Evolutionary conservation across 30 jellyfish, hydroid and myxozoan genomes (phyloP).

Genomic region (Hydra vulgaris): DNA sequence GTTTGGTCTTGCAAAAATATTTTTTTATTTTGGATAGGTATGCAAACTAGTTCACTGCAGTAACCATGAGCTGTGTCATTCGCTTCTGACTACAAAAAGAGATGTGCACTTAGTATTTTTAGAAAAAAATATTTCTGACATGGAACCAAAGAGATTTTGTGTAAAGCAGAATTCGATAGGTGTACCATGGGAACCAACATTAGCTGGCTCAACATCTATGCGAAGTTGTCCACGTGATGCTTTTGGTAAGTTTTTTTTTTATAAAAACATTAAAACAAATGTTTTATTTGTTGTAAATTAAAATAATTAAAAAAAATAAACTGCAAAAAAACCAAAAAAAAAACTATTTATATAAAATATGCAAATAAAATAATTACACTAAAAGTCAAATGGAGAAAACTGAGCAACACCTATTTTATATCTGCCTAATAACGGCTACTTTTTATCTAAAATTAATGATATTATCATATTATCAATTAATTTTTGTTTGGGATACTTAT

Average conservation of each 20-base stretch:
- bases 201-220: slow-evolving; percentile 53
- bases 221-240: slow-evolving; percentile 94
- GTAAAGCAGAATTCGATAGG: slow-evolving; percentile 65
- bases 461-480: no score
- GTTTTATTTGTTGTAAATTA: no score
- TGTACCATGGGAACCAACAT: slow-evolving; percentile 62
- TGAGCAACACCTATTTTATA: no score
- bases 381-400: no score
- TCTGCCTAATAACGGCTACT: no score
- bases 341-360: no score
- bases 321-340: no score
- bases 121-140: slow-evolving; percentile 14
- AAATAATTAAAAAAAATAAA: no score
- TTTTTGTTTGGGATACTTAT: no score
- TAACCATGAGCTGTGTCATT: slow-evolving; percentile 44
- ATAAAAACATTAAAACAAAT: background rate
- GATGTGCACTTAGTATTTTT: slow-evolving; percentile 44
- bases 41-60: slow-evolving; percentile 78
- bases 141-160: slow-evolving; percentile 37
- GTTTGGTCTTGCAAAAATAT: background rate
- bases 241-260: slow-evolving; percentile 27
- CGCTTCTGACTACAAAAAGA: slow-evolving; percentile 51
- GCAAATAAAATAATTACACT: no score
- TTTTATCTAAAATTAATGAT: no score
- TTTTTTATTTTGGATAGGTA: slow-evolving; percentile 26